Evolutionary conservation across 2,888 invertebrate genomes (phyloP).

Genomic region (Drosophila prolongata): DNA sequence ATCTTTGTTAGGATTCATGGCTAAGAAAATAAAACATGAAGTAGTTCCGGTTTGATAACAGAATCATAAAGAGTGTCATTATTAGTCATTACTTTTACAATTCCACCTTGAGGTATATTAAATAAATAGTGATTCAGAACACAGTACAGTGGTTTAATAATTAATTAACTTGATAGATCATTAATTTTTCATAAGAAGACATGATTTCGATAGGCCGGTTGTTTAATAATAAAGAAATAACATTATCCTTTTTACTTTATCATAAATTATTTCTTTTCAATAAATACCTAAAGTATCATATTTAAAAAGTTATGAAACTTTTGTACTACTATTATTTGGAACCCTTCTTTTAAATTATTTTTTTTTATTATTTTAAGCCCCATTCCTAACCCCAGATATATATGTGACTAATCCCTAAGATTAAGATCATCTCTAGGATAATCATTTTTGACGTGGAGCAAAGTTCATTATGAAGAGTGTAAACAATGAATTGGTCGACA

Average conservation of each 20-base stretch:
- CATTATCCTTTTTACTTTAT: too few species aligned
- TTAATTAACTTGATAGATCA: conserved; percentile 12
- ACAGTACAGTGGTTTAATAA: background rate
- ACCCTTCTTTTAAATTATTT: conserved; percentile 4
- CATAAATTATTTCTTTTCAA: too few species aligned
- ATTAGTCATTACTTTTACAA: conserved; percentile 11
- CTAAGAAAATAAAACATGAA: background rate
- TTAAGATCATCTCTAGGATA: conserved; percentile 50
- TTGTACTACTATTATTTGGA: too few species aligned
- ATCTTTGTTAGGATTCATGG: conserved; percentile 7
- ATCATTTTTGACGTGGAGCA: conserved; percentile 72
- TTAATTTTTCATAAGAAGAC: too few species aligned
- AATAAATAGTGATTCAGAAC: background rate
- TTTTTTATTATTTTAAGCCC: conserved; percentile 5
- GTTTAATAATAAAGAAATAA: too few species aligned
- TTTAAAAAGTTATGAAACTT: too few species aligned
- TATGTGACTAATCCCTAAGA: conserved; percentile 67
- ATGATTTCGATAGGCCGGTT: too few species aligned
- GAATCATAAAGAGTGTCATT: conserved; percentile 10
- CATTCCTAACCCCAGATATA: conserved; percentile 42
- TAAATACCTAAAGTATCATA: too few species aligned
- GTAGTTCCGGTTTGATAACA: conserved; percentile 11
- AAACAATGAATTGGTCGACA: conserved; percentile 45
- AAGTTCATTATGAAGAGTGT: conserved; percentile 73
- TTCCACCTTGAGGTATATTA: background rate